Conservation (phyloP, 2,888 invertebrate species). For the Nasonovia ribisnigri region DNA sequence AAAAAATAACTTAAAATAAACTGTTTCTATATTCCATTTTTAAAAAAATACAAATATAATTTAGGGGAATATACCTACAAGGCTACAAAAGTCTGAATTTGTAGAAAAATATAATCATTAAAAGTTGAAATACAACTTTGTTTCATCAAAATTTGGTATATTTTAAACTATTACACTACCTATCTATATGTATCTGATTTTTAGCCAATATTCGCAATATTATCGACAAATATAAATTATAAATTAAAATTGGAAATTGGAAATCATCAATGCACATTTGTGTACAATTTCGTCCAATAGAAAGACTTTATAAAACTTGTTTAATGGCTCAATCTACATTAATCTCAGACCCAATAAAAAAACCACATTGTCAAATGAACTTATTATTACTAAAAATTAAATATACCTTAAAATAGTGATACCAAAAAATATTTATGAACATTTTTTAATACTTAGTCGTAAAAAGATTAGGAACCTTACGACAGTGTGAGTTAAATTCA, state of each 20-base stretch:
- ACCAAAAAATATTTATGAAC: neutral
- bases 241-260: no score
- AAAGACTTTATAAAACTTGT: neutral
- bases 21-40: no score
- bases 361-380: neutral
- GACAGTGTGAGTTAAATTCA: neutral
- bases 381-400: neutral
- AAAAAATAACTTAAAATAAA: no score
- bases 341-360: neutral
- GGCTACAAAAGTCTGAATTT: neutral
- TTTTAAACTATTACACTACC: neutral
- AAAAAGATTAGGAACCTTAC: neutral
- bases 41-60: neutral
- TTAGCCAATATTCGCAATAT: neutral
- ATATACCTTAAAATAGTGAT: neutral
- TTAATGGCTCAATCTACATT: neutral
- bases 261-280: neutral
- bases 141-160: neutral
- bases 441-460: neutral
- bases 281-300: neutral
- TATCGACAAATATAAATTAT: neutral
- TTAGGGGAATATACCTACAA: neutral
- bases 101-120: neutral
- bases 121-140: neutral
- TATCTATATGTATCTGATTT: neutral